These are phyloP conservation scores for Pheosia tremula DNA, from an alignment of 2,888 invertebrate genomes.

Conservation along the genomic window DNA sequence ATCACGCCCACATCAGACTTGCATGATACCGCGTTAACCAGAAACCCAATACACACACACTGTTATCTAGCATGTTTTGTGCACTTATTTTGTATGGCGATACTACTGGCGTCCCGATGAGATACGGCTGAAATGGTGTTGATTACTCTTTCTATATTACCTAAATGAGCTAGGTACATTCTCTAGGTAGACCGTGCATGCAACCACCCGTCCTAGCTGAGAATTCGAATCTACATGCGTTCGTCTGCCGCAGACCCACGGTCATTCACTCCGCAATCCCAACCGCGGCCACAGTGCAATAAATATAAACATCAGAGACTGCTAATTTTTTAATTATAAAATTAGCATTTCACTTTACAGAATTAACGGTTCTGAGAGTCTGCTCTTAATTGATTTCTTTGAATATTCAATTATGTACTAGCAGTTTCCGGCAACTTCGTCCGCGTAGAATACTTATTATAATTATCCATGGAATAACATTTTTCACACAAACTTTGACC, in stretches of 20 bases:
- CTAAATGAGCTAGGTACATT: too few species aligned
- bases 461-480: not conserved
- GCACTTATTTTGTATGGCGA: too few species aligned
- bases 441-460: not conserved
- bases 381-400: slow-evolving; percentile 3
- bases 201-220: slow-evolving; percentile 9
- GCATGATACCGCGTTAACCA: too few species aligned
- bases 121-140: too few species aligned
- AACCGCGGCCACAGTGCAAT: slow-evolving; percentile 26
- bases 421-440: not conserved
- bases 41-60: too few species aligned
- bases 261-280: slow-evolving; percentile 48
- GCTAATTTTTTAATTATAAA: slow-evolving; percentile 11
- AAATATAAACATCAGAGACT: slow-evolving; percentile 30
- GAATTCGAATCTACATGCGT: slow-evolving; percentile 42
- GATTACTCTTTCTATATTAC: too few species aligned
- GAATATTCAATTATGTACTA: slow-evolving; percentile 1
- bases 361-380: not conserved
- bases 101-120: too few species aligned
- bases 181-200: too few species aligned
- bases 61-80: too few species aligned
- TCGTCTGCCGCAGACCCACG: slow-evolving; percentile 41
- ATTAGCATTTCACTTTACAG: not conserved
- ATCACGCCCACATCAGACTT: too few species aligned
- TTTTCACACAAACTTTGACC: too few species aligned